These are phyloP conservation scores for Sturmia bella DNA, from an alignment of 2,888 invertebrate genomes.

Conservation along the genomic window DNA sequence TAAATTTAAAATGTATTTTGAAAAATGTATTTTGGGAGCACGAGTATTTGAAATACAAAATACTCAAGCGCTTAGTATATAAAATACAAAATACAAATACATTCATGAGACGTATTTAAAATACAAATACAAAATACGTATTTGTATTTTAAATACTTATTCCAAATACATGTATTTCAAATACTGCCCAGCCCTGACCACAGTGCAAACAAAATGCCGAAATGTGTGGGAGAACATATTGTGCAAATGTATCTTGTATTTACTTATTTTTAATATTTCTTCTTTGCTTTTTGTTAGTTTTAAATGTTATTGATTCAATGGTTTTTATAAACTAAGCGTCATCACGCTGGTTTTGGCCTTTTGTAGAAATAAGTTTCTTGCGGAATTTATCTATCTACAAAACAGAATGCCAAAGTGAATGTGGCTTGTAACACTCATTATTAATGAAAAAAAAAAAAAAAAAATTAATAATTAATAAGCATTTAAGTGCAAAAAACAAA, in stretches of 20 bases:
- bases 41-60: too few relatives aligned
- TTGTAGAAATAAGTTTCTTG: constrained; percentile 10
- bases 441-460: not conserved
- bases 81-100: too few relatives aligned
- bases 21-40: too few relatives aligned
- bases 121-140: too few relatives aligned
- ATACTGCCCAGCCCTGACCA: too few relatives aligned
- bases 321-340: constrained; percentile 45
- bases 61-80: too few relatives aligned
- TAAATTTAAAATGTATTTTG: too few relatives aligned
- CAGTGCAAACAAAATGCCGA: constrained; percentile 39
- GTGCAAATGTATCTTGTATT: constrained; percentile 12
- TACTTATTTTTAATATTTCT: not conserved
- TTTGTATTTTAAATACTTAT: too few relatives aligned
- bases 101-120: too few relatives aligned
- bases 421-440: not conserved
- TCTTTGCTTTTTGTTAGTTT: constrained; percentile 35
- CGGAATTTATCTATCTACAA: constrained; percentile 1
- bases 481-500: not conserved
- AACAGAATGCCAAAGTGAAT: constrained; percentile 39
- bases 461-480: not conserved
- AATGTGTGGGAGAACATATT: constrained; percentile 59
- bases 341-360: constrained; percentile 55
- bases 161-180: too few relatives aligned
- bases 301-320: constrained; percentile 57